A percentile compares a stretch with the other conserved stretches of the same genome.
Conservation (phyloP, 2,797 vertebrate species). For the Danio tinwini region DNA sequence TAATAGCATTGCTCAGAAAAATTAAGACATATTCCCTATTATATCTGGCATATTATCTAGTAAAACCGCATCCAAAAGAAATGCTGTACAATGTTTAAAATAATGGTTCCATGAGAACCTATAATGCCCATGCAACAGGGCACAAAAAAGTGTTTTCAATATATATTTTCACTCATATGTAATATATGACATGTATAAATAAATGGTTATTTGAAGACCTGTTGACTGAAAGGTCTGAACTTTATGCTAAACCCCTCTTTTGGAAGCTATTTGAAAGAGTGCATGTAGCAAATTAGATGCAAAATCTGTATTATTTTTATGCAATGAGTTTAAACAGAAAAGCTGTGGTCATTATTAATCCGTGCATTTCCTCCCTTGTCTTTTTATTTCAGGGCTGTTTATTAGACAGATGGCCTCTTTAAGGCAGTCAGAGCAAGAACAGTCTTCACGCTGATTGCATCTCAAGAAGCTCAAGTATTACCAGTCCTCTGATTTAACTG, state of each 20-base stretch:
- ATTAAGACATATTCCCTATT: neutral
- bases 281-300: neutral
- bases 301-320: too few relatives aligned
- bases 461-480: constrained; percentile 26
- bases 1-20: neutral
- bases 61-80: neutral
- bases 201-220: too few relatives aligned
- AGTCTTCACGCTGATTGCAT: constrained; percentile 22
- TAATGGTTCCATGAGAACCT: too few relatives aligned
- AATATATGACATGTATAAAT: too few relatives aligned
- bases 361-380: constrained; percentile 8
- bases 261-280: too few relatives aligned
- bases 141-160: too few relatives aligned
- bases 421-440: constrained; percentile 9
- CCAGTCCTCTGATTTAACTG: constrained; percentile 27
- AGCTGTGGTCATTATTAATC: neutral
- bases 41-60: neutral
- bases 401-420: constrained; percentile 25
- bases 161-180: too few relatives aligned
- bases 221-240: too few relatives aligned
- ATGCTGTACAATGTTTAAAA: too few relatives aligned
- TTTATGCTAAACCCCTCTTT: too few relatives aligned
- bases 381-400: constrained; percentile 24
- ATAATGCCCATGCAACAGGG: too few relatives aligned
- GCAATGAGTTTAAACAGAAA: neutral